These are phyloP conservation scores for Endomychus coccineus DNA, from an alignment of 2,888 invertebrate species.

Conservation along the genomic window DNA sequence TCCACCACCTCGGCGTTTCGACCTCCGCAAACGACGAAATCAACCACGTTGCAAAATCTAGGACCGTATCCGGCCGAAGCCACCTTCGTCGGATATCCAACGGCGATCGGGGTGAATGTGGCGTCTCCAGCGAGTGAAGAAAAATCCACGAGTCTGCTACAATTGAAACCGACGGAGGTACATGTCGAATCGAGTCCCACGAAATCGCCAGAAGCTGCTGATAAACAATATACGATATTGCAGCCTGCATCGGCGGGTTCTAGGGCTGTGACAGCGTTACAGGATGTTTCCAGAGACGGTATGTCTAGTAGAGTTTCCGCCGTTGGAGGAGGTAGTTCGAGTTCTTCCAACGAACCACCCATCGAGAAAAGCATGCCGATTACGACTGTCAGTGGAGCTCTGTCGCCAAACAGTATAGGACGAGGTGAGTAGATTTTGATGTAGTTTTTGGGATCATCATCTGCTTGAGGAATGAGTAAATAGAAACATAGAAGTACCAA, in stretches of 20 bases:
- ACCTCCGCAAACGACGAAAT: conserved; percentile 48
- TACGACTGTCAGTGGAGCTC: conserved; percentile 45
- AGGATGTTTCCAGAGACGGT: conserved; percentile 61
- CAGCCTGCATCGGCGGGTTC: conserved; percentile 78
- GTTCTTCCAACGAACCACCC: conserved; percentile 40
- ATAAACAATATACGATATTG: conserved; percentile 80
- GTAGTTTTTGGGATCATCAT: too few species aligned
- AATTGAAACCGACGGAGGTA: conserved; percentile 40
- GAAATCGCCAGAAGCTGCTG: conserved; percentile 45
- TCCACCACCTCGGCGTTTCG: conserved; percentile 74
- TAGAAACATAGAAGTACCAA: too few species aligned
- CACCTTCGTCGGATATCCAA: conserved; percentile 66
- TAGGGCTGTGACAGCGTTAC: conserved; percentile 72
- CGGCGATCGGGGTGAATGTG: conserved; percentile 28
- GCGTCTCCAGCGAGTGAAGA: conserved; percentile 38
- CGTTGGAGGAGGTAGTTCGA: conserved; percentile 19
- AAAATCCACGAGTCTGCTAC: conserved; percentile 44
- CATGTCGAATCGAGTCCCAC: conserved; percentile 31
- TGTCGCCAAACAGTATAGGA: conserved; percentile 69
- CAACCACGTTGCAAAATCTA: conserved; percentile 44
- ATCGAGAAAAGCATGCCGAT: conserved; percentile 32
- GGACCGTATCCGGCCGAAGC: conserved; percentile 63
- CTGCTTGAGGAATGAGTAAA: too few species aligned
- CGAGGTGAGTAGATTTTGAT: conserved; percentile 75
- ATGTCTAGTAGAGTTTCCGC: conserved; percentile 52